Evolutionary conservation across 2,888 invertebrate species (phyloP).

Genomic region (Drosophila mulleri): DNA sequence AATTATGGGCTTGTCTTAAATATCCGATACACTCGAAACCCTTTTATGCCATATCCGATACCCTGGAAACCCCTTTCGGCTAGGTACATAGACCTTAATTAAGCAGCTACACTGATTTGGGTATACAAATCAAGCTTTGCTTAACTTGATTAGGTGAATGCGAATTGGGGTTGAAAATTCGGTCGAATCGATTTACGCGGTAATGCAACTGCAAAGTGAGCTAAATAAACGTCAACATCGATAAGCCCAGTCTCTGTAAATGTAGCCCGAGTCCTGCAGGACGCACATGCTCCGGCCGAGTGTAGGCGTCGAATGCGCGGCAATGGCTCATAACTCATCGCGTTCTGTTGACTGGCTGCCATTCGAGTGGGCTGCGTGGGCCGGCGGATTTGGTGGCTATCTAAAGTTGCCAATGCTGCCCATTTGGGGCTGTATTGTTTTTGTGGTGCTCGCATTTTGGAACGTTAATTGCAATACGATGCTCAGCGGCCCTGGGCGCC

Average conservation of each 20-base stretch:
- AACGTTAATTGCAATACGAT: slow-evolving; percentile 77
- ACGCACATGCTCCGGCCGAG: slow-evolving; percentile 27
- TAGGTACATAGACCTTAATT: not conserved
- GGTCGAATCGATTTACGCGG: slow-evolving; percentile 34
- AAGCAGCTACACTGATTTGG: not conserved
- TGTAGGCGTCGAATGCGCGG: slow-evolving; percentile 33
- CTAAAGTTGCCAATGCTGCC: slow-evolving; percentile 24
- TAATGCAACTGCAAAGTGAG: slow-evolving; percentile 26
- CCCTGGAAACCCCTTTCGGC: not conserved
- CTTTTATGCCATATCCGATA: no score
- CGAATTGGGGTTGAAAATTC: slow-evolving; percentile 15
- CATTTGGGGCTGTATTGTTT: slow-evolving; percentile 67
- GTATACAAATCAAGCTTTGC: not conserved
- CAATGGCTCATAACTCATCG: slow-evolving; percentile 66
- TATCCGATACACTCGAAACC: not conserved
- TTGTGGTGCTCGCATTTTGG: slow-evolving; percentile 55
- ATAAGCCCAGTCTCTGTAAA: not conserved
- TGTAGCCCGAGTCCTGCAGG: not conserved
- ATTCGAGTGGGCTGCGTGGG: slow-evolving; percentile 13
- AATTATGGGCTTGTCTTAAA: no score
- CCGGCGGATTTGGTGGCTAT: slow-evolving; percentile 11
- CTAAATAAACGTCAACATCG: slow-evolving; percentile 1
- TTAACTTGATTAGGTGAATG: not conserved
- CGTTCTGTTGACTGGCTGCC: slow-evolving; percentile 59
- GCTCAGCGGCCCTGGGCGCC: slow-evolving; percentile 59